Conservation (phyloP, 1,140 invertebrate species). For the Meloidogyne chitwoodi region DNA sequence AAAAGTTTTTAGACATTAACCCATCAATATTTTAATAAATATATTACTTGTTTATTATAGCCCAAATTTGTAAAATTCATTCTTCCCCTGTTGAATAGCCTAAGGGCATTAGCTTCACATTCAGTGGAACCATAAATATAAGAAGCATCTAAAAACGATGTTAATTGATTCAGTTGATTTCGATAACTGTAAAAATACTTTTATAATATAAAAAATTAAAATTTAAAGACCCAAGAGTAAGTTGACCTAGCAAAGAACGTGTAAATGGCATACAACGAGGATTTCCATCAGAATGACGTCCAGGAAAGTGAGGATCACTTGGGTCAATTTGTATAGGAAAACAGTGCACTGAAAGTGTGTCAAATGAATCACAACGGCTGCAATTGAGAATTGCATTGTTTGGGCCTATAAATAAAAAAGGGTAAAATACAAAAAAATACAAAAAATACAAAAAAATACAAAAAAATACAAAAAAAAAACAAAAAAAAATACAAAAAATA, state of each 20-base stretch:
- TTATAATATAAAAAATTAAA: background rate
- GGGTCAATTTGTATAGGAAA: constrained; percentile 66
- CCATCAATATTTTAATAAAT: too few species aligned
- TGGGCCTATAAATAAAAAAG: constrained; percentile 33
- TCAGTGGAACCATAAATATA: constrained; percentile 73
- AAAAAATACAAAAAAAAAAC: too few species aligned
- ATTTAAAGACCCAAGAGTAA: constrained; percentile 65
- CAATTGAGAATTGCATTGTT: constrained; percentile 56
- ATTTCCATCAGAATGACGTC: constrained; percentile 71
- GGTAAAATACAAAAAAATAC: background rate
- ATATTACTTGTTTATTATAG: constrained; percentile 50
- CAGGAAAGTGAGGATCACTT: constrained; percentile 66
- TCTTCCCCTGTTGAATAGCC: constrained; percentile 61
- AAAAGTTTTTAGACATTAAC: too few species aligned
- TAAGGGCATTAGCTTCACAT: constrained; percentile 71
- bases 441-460: background rate
- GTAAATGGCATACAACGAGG: constrained; percentile 86
- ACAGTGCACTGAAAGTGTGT: constrained; percentile 62
- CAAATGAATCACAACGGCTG: constrained; percentile 47
- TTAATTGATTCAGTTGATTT: constrained; percentile 68
- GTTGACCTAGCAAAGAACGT: constrained; percentile 81
- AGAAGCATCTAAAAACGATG: constrained; percentile 78
- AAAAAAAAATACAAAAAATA: too few species aligned
- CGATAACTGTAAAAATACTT: background rate
- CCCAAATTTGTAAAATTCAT: constrained; percentile 58